Evolutionary conservation across 2,113 vertebrate genomes (phyloP).

Genomic region (Heterocephalus glaber): DNA sequence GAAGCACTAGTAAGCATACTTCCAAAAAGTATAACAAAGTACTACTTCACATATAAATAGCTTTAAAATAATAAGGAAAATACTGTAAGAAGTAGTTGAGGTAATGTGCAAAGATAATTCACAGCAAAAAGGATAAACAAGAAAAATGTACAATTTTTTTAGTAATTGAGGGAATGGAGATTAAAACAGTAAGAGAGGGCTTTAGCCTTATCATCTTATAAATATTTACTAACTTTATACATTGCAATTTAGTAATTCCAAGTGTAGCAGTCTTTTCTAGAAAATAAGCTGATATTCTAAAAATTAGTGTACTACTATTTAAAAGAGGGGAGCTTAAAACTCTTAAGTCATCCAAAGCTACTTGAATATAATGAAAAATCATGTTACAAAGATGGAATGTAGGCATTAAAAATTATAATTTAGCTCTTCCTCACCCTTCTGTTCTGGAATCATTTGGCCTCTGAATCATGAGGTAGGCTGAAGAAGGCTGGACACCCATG

Average conservation of each 20-base stretch:
- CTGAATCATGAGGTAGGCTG: neutral
- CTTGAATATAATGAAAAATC: neutral
- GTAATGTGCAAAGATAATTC: neutral
- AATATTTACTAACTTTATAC: neutral
- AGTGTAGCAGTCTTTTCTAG: neutral
- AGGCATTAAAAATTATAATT: neutral
- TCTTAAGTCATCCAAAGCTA: neutral
- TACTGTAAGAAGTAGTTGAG: neutral
- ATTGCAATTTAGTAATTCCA: neutral
- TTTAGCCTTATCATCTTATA: neutral
- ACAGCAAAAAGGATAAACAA: neutral
- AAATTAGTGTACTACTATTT: neutral
- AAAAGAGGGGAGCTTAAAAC: neutral
- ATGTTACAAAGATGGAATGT: neutral
- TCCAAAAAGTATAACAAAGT: neutral
- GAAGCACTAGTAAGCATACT: neutral
- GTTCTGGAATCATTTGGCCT: neutral
- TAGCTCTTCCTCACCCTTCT: neutral
- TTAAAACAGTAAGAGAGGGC: neutral
- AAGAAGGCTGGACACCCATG: neutral
- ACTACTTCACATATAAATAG: neutral
- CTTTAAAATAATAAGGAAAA: constrained; percentile 26
- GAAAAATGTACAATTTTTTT: neutral
- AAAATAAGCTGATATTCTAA: neutral
- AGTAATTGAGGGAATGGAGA: neutral